Percentiles rank a stretch among this genome's conserved stretches.
phyloP scores from a whole-genome alignment of 2,888 invertebrate genomes.

The Acleris emargana region DNA sequence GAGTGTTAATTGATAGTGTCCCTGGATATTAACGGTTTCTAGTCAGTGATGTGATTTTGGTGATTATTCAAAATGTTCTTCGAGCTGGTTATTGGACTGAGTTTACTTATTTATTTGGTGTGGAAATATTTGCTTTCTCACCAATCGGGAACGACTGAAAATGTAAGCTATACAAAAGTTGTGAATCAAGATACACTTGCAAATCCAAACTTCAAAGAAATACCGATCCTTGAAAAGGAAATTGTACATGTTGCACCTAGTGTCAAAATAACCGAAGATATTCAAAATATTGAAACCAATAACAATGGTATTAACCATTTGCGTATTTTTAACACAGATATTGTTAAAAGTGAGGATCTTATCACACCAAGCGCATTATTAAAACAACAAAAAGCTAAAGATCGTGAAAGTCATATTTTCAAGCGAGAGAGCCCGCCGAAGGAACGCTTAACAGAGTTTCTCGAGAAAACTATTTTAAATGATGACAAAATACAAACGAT shows the following conservation, averaged over 20 bases:
- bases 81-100: constrained; percentile 69
- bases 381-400: constrained; percentile 52
- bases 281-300: constrained; percentile 17
- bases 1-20: constrained; percentile 49
- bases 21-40: constrained; percentile 51
- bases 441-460: constrained; percentile 71
- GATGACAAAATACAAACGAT: constrained; percentile 76
- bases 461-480: constrained; percentile 75
- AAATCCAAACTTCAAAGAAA: constrained; percentile 7
- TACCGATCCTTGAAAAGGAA: neutral
- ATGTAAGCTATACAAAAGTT: constrained; percentile 39
- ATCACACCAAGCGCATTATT: constrained; percentile 52
- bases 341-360: constrained; percentile 38
- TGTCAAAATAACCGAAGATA: constrained; percentile 3
- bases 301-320: constrained; percentile 10
- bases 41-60: constrained; percentile 67
- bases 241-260: neutral
- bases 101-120: constrained; percentile 62
- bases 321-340: constrained; percentile 2
- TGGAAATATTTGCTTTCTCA: constrained; percentile 65
- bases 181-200: neutral
- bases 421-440: constrained; percentile 76
- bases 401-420: constrained; percentile 43
- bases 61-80: constrained; percentile 66
- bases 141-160: constrained; percentile 39